A percentile compares a stretch with the other conserved stretches of the same genome.
Conservation (phyloP, 2,113 vertebrate genomes). For the Anolis sagrei region DNA sequence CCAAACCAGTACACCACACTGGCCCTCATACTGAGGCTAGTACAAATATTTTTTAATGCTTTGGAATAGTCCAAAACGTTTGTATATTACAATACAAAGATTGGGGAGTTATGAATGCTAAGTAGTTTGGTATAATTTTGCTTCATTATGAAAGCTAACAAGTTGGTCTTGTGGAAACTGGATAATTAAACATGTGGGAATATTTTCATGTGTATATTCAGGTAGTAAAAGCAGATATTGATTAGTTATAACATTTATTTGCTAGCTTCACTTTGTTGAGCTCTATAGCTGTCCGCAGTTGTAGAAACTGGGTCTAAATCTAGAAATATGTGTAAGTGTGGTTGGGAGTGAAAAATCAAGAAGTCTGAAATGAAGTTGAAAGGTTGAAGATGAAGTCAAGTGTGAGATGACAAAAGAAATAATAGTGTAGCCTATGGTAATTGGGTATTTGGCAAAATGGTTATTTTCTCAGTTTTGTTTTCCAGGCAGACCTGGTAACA, state of each 20-base stretch:
- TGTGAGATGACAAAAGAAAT: constrained; percentile 5
- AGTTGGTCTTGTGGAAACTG: constrained; percentile 60
- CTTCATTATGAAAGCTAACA: neutral
- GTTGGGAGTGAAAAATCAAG: neutral
- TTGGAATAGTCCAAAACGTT: neutral
- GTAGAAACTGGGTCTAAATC: neutral
- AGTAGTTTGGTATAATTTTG: neutral
- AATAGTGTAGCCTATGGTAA: neutral
- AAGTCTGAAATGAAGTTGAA: neutral
- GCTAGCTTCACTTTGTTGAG: neutral
- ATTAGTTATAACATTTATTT: neutral
- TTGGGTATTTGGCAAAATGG: neutral
- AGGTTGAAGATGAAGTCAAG: neutral
- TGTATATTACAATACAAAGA: neutral
- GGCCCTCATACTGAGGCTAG: too few relatives aligned
- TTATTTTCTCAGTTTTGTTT: too few relatives aligned
- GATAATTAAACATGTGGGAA: constrained; percentile 62
- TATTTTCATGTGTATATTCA: constrained; percentile 65
- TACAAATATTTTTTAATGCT: neutral
- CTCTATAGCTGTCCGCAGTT: neutral
- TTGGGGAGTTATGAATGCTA: neutral
- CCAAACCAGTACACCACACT: too few relatives aligned
- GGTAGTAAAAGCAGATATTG: constrained; percentile 58
- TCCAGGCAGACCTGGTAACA: too few relatives aligned
- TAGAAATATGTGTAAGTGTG: neutral